Evolutionary conservation across 2,797 vertebrate genomes (phyloP).

Genomic region (Lepidocolaptes lacrymiger): DNA sequence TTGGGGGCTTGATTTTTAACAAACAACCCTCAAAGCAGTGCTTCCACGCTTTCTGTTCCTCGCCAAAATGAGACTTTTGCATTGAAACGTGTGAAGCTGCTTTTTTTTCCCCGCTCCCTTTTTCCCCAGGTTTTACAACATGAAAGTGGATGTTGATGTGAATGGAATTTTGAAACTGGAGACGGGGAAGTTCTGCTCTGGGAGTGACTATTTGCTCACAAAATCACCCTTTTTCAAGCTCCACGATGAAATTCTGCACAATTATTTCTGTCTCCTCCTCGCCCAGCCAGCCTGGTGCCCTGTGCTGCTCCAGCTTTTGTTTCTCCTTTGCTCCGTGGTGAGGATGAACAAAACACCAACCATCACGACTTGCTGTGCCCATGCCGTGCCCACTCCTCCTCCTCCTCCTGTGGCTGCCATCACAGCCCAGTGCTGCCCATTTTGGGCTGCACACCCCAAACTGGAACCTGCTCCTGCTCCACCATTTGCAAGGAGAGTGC

Average conservation of each 20-base stretch:
- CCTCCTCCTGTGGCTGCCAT: neutral
- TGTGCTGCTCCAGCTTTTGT: neutral
- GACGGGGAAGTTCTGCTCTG: neutral
- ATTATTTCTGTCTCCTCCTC: neutral
- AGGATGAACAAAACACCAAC: constrained; percentile 18
- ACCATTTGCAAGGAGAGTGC: fast-evolving
- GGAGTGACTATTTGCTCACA: neutral
- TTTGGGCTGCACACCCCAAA: neutral
- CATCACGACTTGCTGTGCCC: neutral
- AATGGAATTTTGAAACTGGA: constrained; percentile 40
- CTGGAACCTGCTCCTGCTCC: neutral
- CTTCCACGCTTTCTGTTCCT: neutral
- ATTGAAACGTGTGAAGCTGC: neutral
- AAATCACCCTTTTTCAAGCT: neutral
- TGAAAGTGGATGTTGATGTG: constrained; percentile 39
- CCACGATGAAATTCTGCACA: neutral
- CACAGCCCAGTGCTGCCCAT: neutral
- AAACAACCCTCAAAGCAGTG: neutral
- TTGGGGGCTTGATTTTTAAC: neutral
- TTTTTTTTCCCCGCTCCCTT: neutral
- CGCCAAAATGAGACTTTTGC: neutral
- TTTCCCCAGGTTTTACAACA: constrained; percentile 38
- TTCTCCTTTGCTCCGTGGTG: constrained; percentile 17
- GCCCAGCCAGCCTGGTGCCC: neutral
- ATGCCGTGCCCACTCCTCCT: neutral